A percentile compares a stretch with the other conserved stretches of the same genome.
phyloP scores from a whole-genome alignment of 2,797 vertebrate species.

The Sebastes baramenuke region DNA sequence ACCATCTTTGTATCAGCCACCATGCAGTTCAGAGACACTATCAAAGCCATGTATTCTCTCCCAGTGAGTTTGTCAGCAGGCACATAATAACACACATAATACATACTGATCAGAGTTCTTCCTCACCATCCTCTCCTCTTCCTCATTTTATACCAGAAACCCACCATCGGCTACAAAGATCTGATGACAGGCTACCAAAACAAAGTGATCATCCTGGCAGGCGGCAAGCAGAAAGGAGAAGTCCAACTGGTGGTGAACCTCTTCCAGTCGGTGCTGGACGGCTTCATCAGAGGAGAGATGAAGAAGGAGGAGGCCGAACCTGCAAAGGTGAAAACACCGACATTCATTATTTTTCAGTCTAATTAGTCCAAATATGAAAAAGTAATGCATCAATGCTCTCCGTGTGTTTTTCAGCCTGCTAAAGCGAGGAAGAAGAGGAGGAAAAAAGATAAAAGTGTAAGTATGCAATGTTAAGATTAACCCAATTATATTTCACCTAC shows the following conservation, averaged over 20 bases:
- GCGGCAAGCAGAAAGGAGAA: conserved; percentile 88
- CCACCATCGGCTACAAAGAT: conserved; percentile 90
- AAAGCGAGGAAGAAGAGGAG: conserved; percentile 95
- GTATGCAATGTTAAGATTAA: conserved; percentile 41
- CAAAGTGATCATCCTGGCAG: conserved; percentile 88
- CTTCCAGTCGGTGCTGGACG: conserved; percentile 96
- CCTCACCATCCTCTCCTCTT: background rate
- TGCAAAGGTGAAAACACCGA: conserved; percentile 83
- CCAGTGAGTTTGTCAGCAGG: conserved; percentile 82
- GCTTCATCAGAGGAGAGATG: conserved; percentile 91
- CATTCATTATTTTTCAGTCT: background rate
- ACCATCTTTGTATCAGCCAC: conserved; percentile 94
- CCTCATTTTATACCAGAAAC: conserved; percentile 68
- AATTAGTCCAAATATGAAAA: background rate
- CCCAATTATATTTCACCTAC: background rate
- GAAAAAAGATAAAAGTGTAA: conserved; percentile 93
- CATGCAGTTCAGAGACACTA: conserved; percentile 91
- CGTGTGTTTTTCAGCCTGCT: conserved; percentile 79
- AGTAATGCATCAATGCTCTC: background rate
- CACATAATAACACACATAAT: background rate
- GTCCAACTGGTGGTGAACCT: conserved; percentile 95
- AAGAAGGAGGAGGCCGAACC: conserved; percentile 92
- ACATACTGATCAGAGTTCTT: background rate
- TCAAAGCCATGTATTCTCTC: conserved; percentile 96
- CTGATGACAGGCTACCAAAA: conserved; percentile 95